Base-by-base conservation (phyloP, 2,888 invertebrate genomes). In the Drosophila mimetica region DNA sequence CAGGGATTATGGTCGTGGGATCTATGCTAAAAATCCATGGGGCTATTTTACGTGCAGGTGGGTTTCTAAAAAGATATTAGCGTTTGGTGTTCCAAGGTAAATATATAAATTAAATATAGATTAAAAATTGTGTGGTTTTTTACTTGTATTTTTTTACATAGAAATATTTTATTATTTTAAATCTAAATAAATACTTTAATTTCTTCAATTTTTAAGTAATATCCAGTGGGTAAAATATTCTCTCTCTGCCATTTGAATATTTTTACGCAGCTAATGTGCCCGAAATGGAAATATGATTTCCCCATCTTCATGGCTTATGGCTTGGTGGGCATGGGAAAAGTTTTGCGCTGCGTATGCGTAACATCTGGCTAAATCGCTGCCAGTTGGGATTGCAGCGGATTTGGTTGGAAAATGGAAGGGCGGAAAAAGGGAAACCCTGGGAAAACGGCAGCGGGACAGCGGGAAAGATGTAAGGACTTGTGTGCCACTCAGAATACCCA, bases 301-400 rank as follows among this genome's bases (percentile, higher is more conserved):
- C 48, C 22, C 69, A 70, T 60, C 41, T 52, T 30, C 59, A 37
- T 53, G 41, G 69, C 70, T 69, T 48, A 70, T 70, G 71, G 60
- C 60, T 70, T 70, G 60, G 41, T 58, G 36, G 71, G 47, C 58
- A 69, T 65, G 78, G 74, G 53, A 51, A 76, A 82, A 82, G 73
- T 86, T 82, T 84, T 65, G 70, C 81, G 81, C 80, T 75, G 86
- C 80, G 76, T 85, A 83, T 86, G 86, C 84, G 88, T 86, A 82
- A 86, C 88, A 88, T 79, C 81, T 87, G 85, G 86, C 76, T 79
- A 74, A 74, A 76, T 76, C 70, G 79, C 53, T 66, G 71, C 25
- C 71, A 65, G 57, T 66, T 66, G 52, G 57, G 74, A 61, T 61
- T 69, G 67, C 67, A 61, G 32, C 48, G 71, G 60, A 70, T 69